Conservation (phyloP, 1,140 invertebrate genomes). For the Epicauta chinensis region DNA sequence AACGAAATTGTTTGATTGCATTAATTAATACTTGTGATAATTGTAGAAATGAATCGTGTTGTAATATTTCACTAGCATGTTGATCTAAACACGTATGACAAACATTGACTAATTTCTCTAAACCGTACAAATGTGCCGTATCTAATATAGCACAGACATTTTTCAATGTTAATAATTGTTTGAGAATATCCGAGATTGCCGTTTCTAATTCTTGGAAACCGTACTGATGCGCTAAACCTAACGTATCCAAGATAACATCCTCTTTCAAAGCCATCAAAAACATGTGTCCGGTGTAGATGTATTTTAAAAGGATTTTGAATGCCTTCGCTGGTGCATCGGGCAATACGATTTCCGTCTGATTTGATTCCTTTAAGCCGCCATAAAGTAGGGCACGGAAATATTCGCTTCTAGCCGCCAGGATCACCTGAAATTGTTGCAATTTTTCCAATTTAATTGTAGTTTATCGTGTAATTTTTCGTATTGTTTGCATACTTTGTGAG, state of each 20-base stretch:
- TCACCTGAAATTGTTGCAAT: conserved; percentile 45
- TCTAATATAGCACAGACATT: conserved; percentile 94
- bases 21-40: conserved; percentile 69
- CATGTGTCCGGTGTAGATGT: conserved; percentile 93
- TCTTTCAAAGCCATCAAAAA: conserved; percentile 76
- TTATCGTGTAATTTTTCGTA: neutral
- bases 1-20: too few relatives aligned
- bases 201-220: conserved; percentile 88
- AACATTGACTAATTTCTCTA: conserved; percentile 55
- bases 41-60: conserved; percentile 75
- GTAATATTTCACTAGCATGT: conserved; percentile 77
- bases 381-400: conserved; percentile 89
- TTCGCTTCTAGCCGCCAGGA: conserved; percentile 87
- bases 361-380: conserved; percentile 87
- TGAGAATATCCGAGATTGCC: conserved; percentile 88
- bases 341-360: conserved; percentile 74
- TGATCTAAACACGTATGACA: conserved; percentile 81
- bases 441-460: neutral
- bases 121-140: conserved; percentile 65
- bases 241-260: conserved; percentile 78
- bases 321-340: conserved; percentile 78
- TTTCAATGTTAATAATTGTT: conserved; percentile 74
- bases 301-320: conserved; percentile 86
- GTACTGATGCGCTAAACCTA: conserved; percentile 90
- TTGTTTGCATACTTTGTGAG: conserved; percentile 85